Conservation (phyloP, 2,888 invertebrate genomes). For the Epinotia ramella region DNA sequence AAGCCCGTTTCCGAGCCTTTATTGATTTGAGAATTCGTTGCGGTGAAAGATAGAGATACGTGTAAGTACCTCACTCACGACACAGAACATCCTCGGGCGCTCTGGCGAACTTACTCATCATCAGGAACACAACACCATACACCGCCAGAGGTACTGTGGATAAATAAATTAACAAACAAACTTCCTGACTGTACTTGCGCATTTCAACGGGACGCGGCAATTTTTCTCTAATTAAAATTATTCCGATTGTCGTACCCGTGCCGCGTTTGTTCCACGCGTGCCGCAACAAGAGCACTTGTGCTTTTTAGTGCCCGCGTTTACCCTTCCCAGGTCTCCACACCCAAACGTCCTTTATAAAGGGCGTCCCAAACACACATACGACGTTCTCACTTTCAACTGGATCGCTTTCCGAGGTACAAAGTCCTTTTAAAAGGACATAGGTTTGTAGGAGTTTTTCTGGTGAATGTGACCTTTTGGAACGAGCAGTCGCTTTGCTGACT, state of each 20-base stretch:
- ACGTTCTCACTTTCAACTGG: neutral
- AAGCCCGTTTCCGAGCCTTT: too few relatives aligned
- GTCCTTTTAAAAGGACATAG: neutral
- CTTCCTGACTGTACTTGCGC: constrained; percentile 62
- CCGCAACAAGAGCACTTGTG: constrained; percentile 77
- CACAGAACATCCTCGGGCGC: too few relatives aligned
- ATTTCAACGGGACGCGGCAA: constrained; percentile 69
- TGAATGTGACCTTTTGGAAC: constrained; percentile 1
- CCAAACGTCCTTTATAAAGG: constrained; percentile 20
- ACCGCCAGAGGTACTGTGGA: too few relatives aligned
- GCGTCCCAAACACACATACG: constrained; percentile 2
- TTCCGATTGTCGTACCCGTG: constrained; percentile 78
- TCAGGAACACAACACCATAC: too few relatives aligned
- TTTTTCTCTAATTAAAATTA: constrained; percentile 86
- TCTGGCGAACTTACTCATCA: too few relatives aligned
- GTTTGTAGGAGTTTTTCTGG: neutral
- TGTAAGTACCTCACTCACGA: too few relatives aligned
- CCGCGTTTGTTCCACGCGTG: constrained; percentile 81
- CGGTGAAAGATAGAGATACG: too few relatives aligned
- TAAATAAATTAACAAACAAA: neutral
- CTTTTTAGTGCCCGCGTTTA: constrained; percentile 83
- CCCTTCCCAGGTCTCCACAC: constrained; percentile 60
- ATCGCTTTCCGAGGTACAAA: constrained; percentile 9
- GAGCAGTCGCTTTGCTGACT: constrained; percentile 57
- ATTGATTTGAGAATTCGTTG: too few relatives aligned